These are phyloP conservation scores for Coptotermes formosanus DNA, from an alignment of 1,140 invertebrate species.

Conservation along the genomic window DNA sequence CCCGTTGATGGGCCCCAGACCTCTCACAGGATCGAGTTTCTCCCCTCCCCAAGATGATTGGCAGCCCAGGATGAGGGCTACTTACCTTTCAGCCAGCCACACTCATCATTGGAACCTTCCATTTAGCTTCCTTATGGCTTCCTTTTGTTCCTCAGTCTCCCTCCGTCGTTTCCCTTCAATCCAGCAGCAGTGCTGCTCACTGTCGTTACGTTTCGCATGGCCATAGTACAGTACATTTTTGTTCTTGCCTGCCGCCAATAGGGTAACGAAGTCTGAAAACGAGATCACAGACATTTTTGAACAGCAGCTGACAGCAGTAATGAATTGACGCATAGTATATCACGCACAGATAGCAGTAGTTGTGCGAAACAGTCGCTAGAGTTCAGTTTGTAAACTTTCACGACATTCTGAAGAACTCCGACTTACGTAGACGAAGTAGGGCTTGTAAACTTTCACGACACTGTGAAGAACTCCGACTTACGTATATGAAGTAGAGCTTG, in stretches of 20 bases:
- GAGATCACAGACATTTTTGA: too few species aligned
- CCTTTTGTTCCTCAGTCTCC: not conserved
- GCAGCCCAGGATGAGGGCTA: not conserved
- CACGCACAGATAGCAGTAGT: too few species aligned
- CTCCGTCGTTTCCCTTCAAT: not conserved
- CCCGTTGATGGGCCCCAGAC: not conserved
- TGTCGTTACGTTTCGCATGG: not conserved
- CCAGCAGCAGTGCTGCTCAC: not conserved
- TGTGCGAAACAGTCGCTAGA: too few species aligned
- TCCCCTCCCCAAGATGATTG: not conserved
- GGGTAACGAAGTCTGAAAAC: not conserved
- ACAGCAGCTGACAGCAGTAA: too few species aligned
- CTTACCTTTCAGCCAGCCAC: not conserved
- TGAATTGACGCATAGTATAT: too few species aligned
- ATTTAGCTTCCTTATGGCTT: not conserved
- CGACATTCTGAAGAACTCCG: too few species aligned
- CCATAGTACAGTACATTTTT: too few species aligned
- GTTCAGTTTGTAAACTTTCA: too few species aligned
- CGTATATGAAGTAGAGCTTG: too few species aligned
- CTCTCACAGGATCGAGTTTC: slow-evolving; percentile 1
- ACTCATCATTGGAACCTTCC: not conserved
- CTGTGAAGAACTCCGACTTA: too few species aligned
- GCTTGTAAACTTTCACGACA: too few species aligned
- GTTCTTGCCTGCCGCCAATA: not conserved
- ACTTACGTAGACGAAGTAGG: too few species aligned